These are phyloP conservation scores for Odocoileus hemionus DNA, from an alignment of 2,113 vertebrate species.

Conservation along the genomic window DNA sequence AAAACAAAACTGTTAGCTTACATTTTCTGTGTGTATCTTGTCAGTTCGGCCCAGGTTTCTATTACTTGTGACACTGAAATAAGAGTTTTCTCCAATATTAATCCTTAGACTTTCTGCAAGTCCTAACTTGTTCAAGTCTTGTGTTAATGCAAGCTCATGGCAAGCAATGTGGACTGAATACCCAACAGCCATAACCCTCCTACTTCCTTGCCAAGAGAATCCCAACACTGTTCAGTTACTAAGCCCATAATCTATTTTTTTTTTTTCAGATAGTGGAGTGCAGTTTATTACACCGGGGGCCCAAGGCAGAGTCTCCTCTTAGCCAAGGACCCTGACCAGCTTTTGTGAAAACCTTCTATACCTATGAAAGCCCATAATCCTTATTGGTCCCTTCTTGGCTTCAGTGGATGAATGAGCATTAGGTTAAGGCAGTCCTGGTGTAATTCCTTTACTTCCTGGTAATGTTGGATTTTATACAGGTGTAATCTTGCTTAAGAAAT, in stretches of 20 bases:
- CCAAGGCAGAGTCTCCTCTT: neutral
- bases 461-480: neutral
- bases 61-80: neutral
- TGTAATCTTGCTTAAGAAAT: constrained; percentile 1
- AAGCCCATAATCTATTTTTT: neutral
- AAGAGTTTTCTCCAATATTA: neutral
- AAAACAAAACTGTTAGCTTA: neutral
- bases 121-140: neutral
- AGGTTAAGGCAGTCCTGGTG: neutral
- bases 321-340: neutral
- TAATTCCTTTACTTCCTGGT: neutral
- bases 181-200: neutral
- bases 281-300: neutral
- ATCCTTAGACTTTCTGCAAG: neutral
- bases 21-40: neutral
- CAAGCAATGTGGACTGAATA: neutral
- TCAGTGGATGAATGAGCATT: neutral
- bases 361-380: neutral
- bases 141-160: neutral
- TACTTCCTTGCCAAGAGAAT: neutral
- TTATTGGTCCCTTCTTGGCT: neutral
- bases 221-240: neutral
- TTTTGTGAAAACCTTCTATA: neutral
- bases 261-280: neutral
- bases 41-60: neutral